These are phyloP conservation scores for Paramormyrops kingsleyae DNA, from an alignment of 2,113 vertebrate genomes.

Conservation along the genomic window DNA sequence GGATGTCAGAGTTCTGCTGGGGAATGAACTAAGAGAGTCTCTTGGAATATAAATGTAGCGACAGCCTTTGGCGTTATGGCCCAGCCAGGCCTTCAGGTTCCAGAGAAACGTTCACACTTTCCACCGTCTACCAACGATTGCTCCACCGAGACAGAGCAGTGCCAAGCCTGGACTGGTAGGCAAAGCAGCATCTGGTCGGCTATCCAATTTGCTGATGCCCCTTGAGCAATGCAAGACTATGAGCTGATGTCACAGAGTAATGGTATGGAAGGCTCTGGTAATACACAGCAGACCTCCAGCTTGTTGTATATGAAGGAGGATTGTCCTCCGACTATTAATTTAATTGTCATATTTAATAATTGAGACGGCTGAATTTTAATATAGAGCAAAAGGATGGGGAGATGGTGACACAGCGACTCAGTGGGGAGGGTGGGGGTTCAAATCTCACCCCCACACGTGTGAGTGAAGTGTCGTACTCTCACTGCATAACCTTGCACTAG, in stretches of 20 bases:
- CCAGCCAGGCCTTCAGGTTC: background rate
- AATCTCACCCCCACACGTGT: background rate
- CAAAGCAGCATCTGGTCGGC: background rate
- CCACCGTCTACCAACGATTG: background rate
- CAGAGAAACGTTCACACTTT: background rate
- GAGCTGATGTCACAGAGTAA: background rate
- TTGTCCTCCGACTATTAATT: background rate
- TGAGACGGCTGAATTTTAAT: background rate
- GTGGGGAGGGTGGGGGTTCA: background rate
- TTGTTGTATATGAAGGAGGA: background rate
- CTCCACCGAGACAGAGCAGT: background rate
- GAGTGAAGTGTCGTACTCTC: background rate
- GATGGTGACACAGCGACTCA: background rate
- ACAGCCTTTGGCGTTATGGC: background rate
- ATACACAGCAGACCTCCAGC: background rate
- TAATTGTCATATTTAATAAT: background rate
- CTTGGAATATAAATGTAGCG: background rate
- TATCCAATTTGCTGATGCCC: background rate
- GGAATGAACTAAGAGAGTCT: background rate
- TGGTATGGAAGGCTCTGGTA: background rate
- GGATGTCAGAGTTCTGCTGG: background rate
- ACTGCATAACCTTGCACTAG: background rate
- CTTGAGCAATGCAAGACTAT: background rate
- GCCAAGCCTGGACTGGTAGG: background rate
- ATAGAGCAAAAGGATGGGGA: background rate